These are phyloP conservation scores for Araneus ventricosus DNA, from an alignment of 1,140 invertebrate genomes.

Conservation along the genomic window DNA sequence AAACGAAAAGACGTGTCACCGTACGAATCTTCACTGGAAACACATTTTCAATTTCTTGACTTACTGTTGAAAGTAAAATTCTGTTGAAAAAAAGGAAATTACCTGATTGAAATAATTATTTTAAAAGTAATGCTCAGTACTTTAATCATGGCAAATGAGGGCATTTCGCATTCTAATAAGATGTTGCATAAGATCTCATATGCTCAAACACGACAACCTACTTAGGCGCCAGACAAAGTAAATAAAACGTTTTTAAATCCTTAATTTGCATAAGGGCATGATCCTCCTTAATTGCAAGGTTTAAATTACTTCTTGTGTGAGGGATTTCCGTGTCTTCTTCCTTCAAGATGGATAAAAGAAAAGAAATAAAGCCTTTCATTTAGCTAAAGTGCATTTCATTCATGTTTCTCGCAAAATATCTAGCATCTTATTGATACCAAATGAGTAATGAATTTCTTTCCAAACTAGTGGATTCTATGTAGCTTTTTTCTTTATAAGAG, in stretches of 20 bases:
- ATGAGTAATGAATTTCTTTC: background rate
- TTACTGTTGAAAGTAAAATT: too few species aligned
- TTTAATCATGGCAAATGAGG: background rate
- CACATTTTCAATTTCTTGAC: too few species aligned
- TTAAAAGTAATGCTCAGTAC: too few species aligned
- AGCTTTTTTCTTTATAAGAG: background rate
- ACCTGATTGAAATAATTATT: too few species aligned
- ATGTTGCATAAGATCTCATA: background rate
- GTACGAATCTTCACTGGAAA: too few species aligned
- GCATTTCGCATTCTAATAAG: background rate
- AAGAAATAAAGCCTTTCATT: background rate
- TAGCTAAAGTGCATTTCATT: background rate
- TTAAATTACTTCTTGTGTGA: background rate
- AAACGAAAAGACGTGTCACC: too few species aligned
- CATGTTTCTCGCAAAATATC: background rate
- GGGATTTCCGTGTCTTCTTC: background rate
- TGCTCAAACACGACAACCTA: background rate
- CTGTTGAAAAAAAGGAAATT: too few species aligned
- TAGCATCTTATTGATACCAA: background rate
- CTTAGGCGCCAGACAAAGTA: background rate
- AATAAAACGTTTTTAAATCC: conserved; percentile 28
- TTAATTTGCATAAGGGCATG: conserved; percentile 32
- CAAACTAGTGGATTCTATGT: background rate
- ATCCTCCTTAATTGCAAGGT: conserved; percentile 17
- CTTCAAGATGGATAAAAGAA: background rate